Base-by-base conservation (phyloP, 1,140 invertebrate species). In the Trachelipus rathkii region DNA sequence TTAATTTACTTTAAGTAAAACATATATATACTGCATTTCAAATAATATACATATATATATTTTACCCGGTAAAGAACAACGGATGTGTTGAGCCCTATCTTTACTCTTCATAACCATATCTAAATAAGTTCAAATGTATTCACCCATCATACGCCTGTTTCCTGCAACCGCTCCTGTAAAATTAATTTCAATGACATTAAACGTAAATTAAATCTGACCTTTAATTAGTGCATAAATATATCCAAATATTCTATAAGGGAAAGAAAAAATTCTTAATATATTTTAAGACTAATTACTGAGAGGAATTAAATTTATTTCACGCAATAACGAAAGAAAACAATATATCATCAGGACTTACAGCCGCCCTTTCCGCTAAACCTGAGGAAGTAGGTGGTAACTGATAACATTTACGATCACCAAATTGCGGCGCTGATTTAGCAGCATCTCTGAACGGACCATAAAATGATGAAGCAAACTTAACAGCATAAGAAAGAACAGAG, bases 391-490 rank as follows among this genome's bases (percentile, higher is more conserved):
- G 88, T 7, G 96, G 96, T 71, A 98, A 86, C 84, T 99, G 97
- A 86, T 99, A 98, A 83, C 91, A 91, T 83, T 92, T 91, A 50
- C 96, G 87, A 86, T 98, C 94, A 0, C 96, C 95, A 85, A 93
- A 95, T 71, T 91, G 86, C 0, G 96, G 96, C 0, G 93, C 91
- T 44, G 94, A 96, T 81, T 94, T 91, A 5, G 95, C 95, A 3
- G 95, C 96, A 87, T 97, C 94, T 80, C 96, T 89, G 84, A 99
- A 99, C 44, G 96, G 96, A 6, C 96, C 96, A 87, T 99, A 99
- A 86, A 98, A 95, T 60, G 89, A 89, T 6, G 95, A 98, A 46
- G 95, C 92, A 88, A 98, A 98, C 87, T 99, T 99, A 0, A 93
- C 94, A 44, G 95, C 91, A 85, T 99, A 99, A 0, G 94, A 96